A percentile compares a stretch with the other conserved stretches of the same genome.
These are phyloP conservation scores for Eulemur albifrons DNA, from an alignment of 2,797 vertebrate genomes.

Conservation along the genomic window DNA sequence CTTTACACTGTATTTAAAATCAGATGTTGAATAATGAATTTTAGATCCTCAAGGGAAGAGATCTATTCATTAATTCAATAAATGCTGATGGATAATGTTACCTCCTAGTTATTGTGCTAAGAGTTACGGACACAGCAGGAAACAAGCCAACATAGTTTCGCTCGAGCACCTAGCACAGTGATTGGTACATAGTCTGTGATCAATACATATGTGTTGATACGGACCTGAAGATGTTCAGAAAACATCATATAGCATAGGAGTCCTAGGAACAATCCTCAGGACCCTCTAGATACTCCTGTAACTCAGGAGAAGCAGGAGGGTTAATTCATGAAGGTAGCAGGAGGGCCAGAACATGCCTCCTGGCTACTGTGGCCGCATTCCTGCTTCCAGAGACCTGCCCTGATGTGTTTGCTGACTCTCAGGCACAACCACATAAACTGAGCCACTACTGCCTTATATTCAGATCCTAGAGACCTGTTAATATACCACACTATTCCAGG, in stretches of 20 bases:
- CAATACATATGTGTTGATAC: not conserved
- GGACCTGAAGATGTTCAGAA: conserved; percentile 4
- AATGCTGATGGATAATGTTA: not conserved
- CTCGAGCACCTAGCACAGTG: not conserved
- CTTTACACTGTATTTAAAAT: not conserved
- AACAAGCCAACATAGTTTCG: not conserved
- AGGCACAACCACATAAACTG: not conserved
- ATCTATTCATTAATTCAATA: not conserved
- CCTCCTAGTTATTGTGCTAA: not conserved
- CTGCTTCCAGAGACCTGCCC: not conserved
- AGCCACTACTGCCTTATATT: not conserved
- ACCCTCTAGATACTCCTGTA: not conserved
- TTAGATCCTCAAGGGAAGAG: not conserved
- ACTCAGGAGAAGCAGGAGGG: not conserved
- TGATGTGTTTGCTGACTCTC: not conserved
- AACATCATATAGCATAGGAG: not conserved
- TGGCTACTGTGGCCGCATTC: not conserved
- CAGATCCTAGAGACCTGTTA: not conserved
- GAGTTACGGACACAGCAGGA: not conserved
- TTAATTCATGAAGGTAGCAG: not conserved
- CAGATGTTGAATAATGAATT: conserved; percentile 48
- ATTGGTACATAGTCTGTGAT: not conserved
- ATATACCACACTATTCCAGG: conserved; percentile 27
- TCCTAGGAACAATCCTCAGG: not conserved
- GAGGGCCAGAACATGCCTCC: not conserved